A percentile compares a stretch with the other conserved stretches of the same genome.
phyloP scores from a whole-genome alignment of 2,113 vertebrate genomes.

The Columbina picui region DNA sequence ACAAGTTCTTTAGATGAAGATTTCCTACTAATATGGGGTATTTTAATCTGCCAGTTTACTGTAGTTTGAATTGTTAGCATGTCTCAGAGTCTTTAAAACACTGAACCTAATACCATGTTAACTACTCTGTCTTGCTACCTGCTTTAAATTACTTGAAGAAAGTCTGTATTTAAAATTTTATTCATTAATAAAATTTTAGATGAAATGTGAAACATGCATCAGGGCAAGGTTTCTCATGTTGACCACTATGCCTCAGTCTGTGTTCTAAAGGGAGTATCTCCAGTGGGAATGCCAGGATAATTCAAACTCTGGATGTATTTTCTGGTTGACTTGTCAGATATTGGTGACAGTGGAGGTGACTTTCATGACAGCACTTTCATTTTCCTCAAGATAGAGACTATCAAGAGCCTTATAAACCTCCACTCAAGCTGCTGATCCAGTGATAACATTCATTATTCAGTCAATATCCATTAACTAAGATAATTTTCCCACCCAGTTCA shows the following conservation, averaged over 20 bases:
- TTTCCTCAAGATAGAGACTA: neutral
- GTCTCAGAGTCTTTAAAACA: neutral
- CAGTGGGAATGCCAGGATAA: neutral
- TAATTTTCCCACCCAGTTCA: neutral
- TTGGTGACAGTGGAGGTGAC: neutral
- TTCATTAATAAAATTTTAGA: neutral
- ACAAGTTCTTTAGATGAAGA: neutral
- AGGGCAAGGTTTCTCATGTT: neutral
- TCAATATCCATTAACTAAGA: neutral
- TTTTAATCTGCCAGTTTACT: neutral
- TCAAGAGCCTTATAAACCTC: neutral
- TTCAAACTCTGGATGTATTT: neutral
- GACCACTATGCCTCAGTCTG: neutral
- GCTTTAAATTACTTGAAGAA: neutral
- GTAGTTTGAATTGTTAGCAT: neutral
- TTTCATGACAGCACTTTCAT: neutral
- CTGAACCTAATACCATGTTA: neutral
- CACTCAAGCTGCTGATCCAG: neutral
- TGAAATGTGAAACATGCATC: neutral
- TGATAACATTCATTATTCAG: neutral
- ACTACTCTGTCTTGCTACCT: rapidly evolving
- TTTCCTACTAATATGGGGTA: neutral
- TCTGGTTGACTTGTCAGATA: neutral
- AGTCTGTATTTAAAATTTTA: neutral
- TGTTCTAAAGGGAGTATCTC: neutral